Evolutionary conservation across 2,888 invertebrate species (phyloP).

Genomic region (Polia nebulosa): DNA sequence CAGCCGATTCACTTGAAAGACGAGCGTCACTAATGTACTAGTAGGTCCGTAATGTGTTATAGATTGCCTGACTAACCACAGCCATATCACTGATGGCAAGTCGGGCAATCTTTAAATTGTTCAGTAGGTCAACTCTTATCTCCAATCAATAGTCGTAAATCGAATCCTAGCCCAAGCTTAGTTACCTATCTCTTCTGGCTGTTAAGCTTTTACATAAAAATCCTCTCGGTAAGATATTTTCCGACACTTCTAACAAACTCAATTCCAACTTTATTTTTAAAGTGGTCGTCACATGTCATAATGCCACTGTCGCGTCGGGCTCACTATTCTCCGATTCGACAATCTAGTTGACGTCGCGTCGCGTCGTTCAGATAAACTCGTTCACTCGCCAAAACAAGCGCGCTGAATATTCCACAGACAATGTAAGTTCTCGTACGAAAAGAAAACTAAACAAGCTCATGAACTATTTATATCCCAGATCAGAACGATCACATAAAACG

Average conservation of each 20-base stretch:
- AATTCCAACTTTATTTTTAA: conserved; percentile 13
- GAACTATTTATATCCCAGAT: conserved; percentile 15
- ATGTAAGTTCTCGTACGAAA: not conserved
- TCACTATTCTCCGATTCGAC: not conserved
- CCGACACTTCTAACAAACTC: conserved; percentile 7
- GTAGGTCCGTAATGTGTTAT: not conserved
- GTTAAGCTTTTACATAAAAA: not conserved
- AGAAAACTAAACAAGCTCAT: not conserved
- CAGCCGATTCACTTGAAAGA: not conserved
- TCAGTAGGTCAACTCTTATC: not conserved
- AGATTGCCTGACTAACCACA: too few species aligned
- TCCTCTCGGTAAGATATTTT: not conserved
- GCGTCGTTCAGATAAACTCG: not conserved
- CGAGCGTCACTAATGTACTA: not conserved
- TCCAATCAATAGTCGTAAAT: not conserved
- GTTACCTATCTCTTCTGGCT: conserved; percentile 2
- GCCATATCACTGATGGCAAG: too few species aligned
- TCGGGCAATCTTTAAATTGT: not conserved
- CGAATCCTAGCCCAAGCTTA: not conserved
- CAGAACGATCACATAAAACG: conserved; percentile 25
- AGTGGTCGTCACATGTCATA: conserved; percentile 4
- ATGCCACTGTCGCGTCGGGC: not conserved
- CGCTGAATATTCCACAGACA: conserved; percentile 12
- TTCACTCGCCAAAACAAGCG: not conserved
- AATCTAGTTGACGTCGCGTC: not conserved